Base-by-base conservation (phyloP, 1,140 invertebrate species). In the Ylistrum balloti region DNA sequence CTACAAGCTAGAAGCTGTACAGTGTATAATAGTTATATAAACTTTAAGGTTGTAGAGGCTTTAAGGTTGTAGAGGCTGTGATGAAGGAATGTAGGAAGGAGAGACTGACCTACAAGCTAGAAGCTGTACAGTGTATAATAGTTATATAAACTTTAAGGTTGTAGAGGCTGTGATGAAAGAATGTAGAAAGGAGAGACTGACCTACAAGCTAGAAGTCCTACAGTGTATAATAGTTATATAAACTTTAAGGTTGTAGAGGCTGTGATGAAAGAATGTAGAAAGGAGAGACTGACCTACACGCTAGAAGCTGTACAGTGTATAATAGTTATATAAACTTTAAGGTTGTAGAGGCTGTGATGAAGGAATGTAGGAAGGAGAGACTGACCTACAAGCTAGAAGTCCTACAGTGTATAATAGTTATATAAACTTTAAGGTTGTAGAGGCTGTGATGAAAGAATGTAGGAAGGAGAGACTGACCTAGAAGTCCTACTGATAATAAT, bases 41-140 rank as follows among this genome's bases (percentile, higher is more conserved):
- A n/a, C n/a, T n/a, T n/a, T n/a, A n/a, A n/a, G n/a, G n/a, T n/a
- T n/a, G n/a, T n/a, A n/a, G n/a, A n/a, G n/a, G n/a, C n/a, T 89
- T 10, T 33, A 92, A 96, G 91, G 97, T 98, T 48, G 96, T 98
- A 0, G 97, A 97, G 88, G 97, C 97, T 9, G 95, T 98, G 3
- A 95, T 98, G 91, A 97, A 97, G 93, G 98, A 99, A 96, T 97
- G 98, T 92, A 97, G 97, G 88, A 99, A 98, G 94, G 98, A 98
- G 91, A 97, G 98, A 92, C 96, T 97, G 17, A 96, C 96, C 20
- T 98, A 99, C 96, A 98, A 98, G 94, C 97, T 97, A 28, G 97
- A 97, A 94, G 98, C 98, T 5, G 95, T 99, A 45, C 95, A 97
- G 74, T 97, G 98, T 48, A 96, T 98, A n/a, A n/a, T n/a, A n/a